Evolutionary conservation across 92 coral and sea anemone genomes (phyloP), one percentile per base, ranked within the genome.

Genomic region (Scolanthus callimorphus): DNA sequence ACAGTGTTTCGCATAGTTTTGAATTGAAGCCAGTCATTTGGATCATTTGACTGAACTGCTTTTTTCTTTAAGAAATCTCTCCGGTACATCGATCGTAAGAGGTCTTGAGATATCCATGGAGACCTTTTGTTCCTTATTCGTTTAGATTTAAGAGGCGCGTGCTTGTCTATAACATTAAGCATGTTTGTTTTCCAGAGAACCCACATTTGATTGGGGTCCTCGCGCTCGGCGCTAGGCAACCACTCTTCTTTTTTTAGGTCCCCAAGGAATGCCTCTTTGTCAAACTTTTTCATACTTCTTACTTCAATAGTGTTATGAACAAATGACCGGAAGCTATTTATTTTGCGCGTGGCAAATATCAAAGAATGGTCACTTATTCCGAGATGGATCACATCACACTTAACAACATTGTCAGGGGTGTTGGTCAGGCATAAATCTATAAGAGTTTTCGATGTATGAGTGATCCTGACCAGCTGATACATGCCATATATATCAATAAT

Each of bases 391-490:
- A 85, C 83, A 20, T 78, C 86, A 23, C 74, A 85, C 11, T 39
- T 56, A 26, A 58, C 17, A 27, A 85, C 27, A 47, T 74, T 85
- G 11, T 63, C 71, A 2, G 64, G 83, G 39, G 39, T 57, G 49
- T 79, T 85, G 10, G 92, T 85, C 27, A 80, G 20, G 57, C 79
- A 74, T 39, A 63, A 63, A 52, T 80, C 87, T 37, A 85, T 74
- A 27, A 85, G 52, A 30, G 80, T 69, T 51, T 51, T 63, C 15
- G 87, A 85, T 13, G 25, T 67, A 19, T 47, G 74, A 44, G 84
- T 80, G 13, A 80, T 67, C 74, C 80, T 50, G 45, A 80, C 79
- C 31, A 85, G 54, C 20, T 80, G 84, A 26, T 27, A 55, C 69
- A 85, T 61, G 12, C 83, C 80, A 50, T 74, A 75, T 9, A 75